Percentiles rank a stretch among this genome's conserved stretches.
phyloP scores from a whole-genome alignment of 2,797 vertebrate species.

The Malacoraja senta region DNA sequence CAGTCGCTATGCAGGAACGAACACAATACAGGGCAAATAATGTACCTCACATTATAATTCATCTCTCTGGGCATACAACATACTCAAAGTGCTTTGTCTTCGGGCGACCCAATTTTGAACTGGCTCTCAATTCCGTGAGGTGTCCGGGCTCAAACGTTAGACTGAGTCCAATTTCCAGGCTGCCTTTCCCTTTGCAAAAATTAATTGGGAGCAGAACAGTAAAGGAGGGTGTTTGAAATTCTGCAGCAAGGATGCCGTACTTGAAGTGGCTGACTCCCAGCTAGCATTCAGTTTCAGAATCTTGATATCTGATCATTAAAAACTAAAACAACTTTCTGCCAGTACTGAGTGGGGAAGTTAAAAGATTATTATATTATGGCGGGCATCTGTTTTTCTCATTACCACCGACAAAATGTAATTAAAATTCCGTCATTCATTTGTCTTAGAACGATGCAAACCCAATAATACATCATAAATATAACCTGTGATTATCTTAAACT shows the following conservation, averaged over 20 bases:
- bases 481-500: slow-evolving; percentile 7
- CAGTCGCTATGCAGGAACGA: no score
- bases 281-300: no score
- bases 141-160: no score
- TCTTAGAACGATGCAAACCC: neutral
- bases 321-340: neutral
- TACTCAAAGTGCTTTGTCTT: no score
- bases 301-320: neutral
- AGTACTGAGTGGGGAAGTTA: neutral
- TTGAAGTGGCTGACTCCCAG: neutral
- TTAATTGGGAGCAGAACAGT: neutral
- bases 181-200: neutral
- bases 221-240: neutral
- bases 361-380: neutral
- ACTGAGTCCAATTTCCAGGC: no score
- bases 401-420: neutral
- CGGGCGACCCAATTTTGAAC: no score
- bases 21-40: no score
- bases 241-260: neutral
- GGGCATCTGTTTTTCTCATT: neutral
- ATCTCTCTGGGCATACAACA: no score
- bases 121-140: no score
- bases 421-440: neutral
- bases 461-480: neutral
- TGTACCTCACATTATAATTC: no score